These are phyloP conservation scores for Gasteruption jaculator DNA, from an alignment of 2,888 invertebrate genomes.

Conservation along the genomic window DNA sequence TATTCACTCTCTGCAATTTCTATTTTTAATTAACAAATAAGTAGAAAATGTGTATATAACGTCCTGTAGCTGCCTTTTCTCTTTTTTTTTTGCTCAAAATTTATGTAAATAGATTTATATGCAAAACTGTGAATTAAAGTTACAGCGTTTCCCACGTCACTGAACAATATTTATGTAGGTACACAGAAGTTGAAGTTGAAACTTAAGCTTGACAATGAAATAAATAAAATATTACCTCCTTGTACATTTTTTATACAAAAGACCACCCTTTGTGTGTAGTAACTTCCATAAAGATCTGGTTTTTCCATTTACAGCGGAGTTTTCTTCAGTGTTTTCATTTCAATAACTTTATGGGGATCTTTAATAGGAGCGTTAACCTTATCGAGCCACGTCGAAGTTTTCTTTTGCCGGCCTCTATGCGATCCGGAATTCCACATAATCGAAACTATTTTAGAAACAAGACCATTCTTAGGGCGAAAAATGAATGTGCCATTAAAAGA, in stretches of 20 bases:
- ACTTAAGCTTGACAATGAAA: too few relatives aligned
- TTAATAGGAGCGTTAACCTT: conserved; percentile 58
- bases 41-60: not conserved
- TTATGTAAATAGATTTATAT: too few relatives aligned
- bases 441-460: conserved; percentile 61
- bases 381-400: conserved; percentile 65
- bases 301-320: conserved; percentile 35
- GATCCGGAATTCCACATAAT: conserved; percentile 64
- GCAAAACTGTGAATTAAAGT: too few relatives aligned
- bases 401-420: conserved; percentile 70
- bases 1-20: not conserved
- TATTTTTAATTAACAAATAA: not conserved
- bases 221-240: too few relatives aligned
- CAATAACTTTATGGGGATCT: conserved; percentile 60
- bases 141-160: too few relatives aligned
- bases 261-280: too few relatives aligned
- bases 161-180: too few relatives aligned
- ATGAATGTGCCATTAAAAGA: conserved; percentile 55
- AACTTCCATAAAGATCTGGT: not conserved
- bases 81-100: too few relatives aligned
- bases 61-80: not conserved
- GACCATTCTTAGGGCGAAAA: conserved; percentile 47
- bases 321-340: conserved; percentile 57
- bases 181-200: too few relatives aligned
- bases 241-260: too few relatives aligned